Base-by-base conservation (phyloP, 2,888 invertebrate genomes). In the Malacosoma neustria region DNA sequence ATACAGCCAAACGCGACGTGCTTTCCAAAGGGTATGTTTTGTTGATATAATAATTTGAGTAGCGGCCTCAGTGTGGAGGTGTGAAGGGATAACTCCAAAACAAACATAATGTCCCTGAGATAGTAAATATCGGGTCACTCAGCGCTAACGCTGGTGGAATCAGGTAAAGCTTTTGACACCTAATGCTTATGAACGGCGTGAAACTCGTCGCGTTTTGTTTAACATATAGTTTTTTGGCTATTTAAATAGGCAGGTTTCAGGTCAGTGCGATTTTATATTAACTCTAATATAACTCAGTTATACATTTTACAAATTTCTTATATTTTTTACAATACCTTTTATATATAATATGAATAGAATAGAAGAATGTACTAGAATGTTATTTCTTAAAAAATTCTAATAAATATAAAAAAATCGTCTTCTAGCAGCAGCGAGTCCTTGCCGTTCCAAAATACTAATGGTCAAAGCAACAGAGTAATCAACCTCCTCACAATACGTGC, bases 131-230 rank as follows among this genome's bases (percentile, higher is more conserved):
- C 60, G 60, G 64, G 48, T 51, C 57, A 58, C 51, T 58, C 61
- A 56, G 52, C 54, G 54, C 48, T 53, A 47, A 77, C 62, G 81
- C 81, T 72, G 81, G 80, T 71, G 81, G 72, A 56, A 70, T 65
- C 84, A 82, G 84, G 84, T 84, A 85, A 81, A 74, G 72, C 84
- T 85, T 85, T 85, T 84, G 82, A 82, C 84, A 85, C 85, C 84
- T 84, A 77, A 63, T 65, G 22, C 22, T 42, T 57, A 55, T 55
- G 54, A 61, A 60, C 58, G 63, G 81, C 72, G 84, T 81, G 74
- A 79, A 77, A 72, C 66, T 75, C 70, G 59, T 68, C 81, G 73
- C 75, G 59, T 72, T 69, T 61, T 74, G 68, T 75, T 84, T 84
- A 79, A 70, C 80, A 54, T n/a, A n/a, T 58, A 55, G 61, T 69